Evolutionary conservation across 1,140 invertebrate genomes (phyloP), one percentile per base, ranked within the genome.

Genomic region (Parasteatoda tepidariorum): DNA sequence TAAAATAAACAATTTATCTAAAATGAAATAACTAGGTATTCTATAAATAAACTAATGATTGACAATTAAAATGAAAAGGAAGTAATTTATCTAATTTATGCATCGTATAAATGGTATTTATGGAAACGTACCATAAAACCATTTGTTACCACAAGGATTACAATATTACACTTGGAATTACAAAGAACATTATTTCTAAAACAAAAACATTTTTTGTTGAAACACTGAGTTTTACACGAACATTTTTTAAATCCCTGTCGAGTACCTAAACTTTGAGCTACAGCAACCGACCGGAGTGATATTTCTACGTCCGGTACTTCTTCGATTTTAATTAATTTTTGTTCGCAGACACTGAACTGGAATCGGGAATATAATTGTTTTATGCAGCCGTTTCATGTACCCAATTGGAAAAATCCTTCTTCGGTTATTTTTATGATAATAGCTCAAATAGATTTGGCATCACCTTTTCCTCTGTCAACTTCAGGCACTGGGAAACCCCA

Each of bases 241-340:
- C 38, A 48, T 48, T 48, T 48, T 48, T 48, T 48, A 48, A 48
- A 48, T 48, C 4, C 38, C 38, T 48, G 38, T 2, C 18, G 9
- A 48, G 4, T 48, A 48, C 38, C 38, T 48, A 48, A 48, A 74
- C 71, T 64, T 76, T 76, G 59, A 79, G 75, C 62, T 68, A 26
- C 67, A 67, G 75, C 41, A 79, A 79, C 75, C 75, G 62, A 79
- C 75, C 61, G 75, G 61, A 68, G 75, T 62, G 61, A 79, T 79
- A 67, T 68, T 68, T 79, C 75, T 79, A 79, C 64, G 67, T 79
- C 75, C 75, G 64, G 61, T 68, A 79, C 75, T 79, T 79, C 75
- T 79, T 79, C 75, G 64, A 79, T 79, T 79, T 67, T 79, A 79
- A 79, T 79, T 79, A 67, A 68, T 79, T 79, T 67, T 79, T 79